Conservation (phyloP, 2,888 invertebrate genomes). For the Agriopis aurantiaria region DNA sequence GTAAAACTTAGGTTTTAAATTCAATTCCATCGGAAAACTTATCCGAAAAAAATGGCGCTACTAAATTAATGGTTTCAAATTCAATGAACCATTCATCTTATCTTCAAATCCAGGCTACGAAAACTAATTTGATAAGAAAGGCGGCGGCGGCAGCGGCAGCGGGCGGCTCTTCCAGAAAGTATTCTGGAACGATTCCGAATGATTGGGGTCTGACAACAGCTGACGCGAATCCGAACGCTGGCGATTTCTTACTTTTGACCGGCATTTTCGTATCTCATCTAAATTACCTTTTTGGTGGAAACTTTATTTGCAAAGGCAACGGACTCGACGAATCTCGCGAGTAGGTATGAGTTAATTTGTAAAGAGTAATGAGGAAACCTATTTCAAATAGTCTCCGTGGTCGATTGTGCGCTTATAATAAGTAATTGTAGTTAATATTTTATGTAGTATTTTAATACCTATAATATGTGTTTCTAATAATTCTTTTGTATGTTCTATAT, state of each 20-base stretch:
- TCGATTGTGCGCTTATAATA: too few species aligned
- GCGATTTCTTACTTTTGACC: conserved; percentile 14
- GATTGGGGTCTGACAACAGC: conserved; percentile 33
- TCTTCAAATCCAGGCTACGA: conserved; percentile 27
- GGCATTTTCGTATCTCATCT: not conserved
- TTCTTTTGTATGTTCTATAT: too few species aligned
- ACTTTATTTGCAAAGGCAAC: too few species aligned
- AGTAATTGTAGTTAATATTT: too few species aligned
- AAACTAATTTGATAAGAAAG: conserved; percentile 34
- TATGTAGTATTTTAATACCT: too few species aligned
- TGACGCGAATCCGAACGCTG: conserved; percentile 1
- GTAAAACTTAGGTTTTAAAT: not conserved
- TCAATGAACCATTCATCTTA: conserved; percentile 30
- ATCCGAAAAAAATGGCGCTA: not conserved
- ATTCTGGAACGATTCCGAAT: conserved; percentile 12
- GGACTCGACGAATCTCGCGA: too few species aligned
- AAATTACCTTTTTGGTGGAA: not conserved
- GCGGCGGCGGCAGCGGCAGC: not conserved
- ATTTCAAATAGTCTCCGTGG: too few species aligned
- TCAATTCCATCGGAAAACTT: not conserved
- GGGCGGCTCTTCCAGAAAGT: conserved; percentile 10
- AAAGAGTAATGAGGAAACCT: too few species aligned
- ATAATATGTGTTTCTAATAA: too few species aligned
- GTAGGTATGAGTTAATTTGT: too few species aligned
- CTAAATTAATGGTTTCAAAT: conserved; percentile 14